Evolutionary conservation across 2,113 vertebrate genomes (phyloP).

Genomic region (Rhinopomastus cyanomelas): DNA sequence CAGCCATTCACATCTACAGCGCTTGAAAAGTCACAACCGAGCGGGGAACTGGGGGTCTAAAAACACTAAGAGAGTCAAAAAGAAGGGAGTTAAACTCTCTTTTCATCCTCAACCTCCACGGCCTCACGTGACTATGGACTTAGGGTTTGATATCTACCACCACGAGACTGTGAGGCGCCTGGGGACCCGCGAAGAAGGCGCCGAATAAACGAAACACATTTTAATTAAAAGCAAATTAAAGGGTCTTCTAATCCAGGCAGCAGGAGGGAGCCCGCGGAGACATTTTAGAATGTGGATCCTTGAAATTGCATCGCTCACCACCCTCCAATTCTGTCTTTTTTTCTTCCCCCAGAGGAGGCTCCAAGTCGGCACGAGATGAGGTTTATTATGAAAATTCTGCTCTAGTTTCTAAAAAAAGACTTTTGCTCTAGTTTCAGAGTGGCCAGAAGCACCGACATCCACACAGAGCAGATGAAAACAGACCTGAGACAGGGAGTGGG

Average conservation of each 20-base stretch:
- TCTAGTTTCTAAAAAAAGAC: conserved; percentile 49
- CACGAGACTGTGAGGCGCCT: not conserved
- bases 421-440: conserved; percentile 11
- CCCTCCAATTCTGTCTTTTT: conserved; percentile 1
- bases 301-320: not conserved
- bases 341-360: not conserved
- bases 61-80: not conserved
- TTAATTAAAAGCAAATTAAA: conserved; percentile 69
- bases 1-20: accelerated
- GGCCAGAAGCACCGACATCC: conserved; percentile 21
- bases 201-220: conserved; percentile 40
- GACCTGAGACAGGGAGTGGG: not conserved
- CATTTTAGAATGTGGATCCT: conserved; percentile 3
- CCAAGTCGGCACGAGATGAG: not conserved
- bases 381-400: conserved; percentile 54
- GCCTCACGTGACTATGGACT: not conserved
- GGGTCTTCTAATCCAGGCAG: conserved; percentile 40
- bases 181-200: not conserved
- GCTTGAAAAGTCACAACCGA: not conserved
- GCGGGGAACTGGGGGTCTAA: not conserved
- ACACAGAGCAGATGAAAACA: not conserved
- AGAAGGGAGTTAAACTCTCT: not conserved
- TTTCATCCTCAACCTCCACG: not conserved
- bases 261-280: not conserved
- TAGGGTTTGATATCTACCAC: not conserved